Evolutionary conservation across 2,797 vertebrate genomes (phyloP).

Genomic region (Eleutherodactylus coqui): DNA sequence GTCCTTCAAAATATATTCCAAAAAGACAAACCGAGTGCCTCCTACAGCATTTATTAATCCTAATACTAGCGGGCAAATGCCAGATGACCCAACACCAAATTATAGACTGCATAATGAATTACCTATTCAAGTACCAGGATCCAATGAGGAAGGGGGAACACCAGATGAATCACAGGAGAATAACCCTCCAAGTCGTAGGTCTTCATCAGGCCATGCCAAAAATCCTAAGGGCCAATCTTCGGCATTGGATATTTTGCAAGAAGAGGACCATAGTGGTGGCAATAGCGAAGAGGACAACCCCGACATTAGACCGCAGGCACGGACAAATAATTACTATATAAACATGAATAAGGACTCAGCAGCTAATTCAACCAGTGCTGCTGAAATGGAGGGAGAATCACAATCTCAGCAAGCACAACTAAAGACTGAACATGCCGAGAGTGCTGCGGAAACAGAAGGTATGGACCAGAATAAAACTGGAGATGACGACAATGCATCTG

Average conservation of each 20-base stretch:
- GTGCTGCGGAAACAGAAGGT: background rate
- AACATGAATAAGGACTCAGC: background rate
- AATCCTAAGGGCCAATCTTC: background rate
- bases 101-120: conserved; percentile 53
- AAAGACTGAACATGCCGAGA: background rate
- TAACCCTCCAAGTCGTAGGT: background rate
- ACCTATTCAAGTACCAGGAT: background rate
- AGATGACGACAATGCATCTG: background rate
- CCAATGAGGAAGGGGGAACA: background rate
- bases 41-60: conserved; percentile 34
- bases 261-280: background rate
- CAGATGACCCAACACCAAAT: background rate
- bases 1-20: conserved; percentile 51
- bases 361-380: background rate
- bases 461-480: background rate
- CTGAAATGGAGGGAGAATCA: background rate
- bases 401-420: background rate
- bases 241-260: background rate
- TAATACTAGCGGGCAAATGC: conserved; percentile 29
- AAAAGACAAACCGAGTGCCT: conserved; percentile 16
- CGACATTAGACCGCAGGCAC: background rate
- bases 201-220: background rate
- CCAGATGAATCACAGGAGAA: conserved; percentile 6
- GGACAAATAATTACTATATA: background rate
- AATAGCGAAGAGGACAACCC: background rate